phyloP scores from a whole-genome alignment of 30 jellyfish, hydroid and myxozoan genomes.

The Catostylus mosaicus region DNA sequence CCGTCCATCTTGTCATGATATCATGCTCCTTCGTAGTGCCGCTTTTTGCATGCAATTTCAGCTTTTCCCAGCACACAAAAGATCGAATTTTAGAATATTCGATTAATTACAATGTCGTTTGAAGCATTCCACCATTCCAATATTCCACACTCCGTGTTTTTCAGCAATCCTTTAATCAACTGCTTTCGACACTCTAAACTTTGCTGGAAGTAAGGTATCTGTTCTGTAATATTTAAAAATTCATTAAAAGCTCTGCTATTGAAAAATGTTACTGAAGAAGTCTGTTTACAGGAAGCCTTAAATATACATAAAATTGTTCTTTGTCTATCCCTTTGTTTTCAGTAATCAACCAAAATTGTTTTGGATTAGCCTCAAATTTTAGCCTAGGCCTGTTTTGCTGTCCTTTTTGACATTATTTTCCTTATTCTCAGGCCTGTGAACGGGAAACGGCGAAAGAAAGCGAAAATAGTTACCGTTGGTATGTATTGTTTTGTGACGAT shows the following conservation, averaged over 20 bases:
- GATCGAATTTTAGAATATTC: background rate
- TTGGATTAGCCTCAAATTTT: constrained; percentile 84
- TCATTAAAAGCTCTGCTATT: too few relatives aligned
- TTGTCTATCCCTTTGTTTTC: too few relatives aligned
- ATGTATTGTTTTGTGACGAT: background rate
- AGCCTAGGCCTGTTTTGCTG: constrained; percentile 85
- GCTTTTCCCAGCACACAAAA: background rate
- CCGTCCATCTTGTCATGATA: background rate
- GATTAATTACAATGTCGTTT: background rate
- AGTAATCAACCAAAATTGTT: constrained; percentile 81
- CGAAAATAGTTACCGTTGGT: constrained; percentile 64
- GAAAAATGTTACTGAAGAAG: too few relatives aligned
- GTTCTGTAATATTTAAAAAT: constrained; percentile 69
- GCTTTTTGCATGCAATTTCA: background rate
- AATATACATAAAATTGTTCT: too few relatives aligned
- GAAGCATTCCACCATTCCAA: background rate
- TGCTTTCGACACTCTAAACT: background rate
- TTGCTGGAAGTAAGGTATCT: background rate
- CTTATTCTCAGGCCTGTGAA: background rate
- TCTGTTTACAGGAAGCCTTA: too few relatives aligned
- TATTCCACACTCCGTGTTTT: background rate
- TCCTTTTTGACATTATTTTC: background rate
- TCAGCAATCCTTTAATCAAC: too few relatives aligned
- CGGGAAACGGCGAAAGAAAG: constrained; percentile 51
- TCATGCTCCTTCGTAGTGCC: background rate